Evolutionary conservation across 2,113 vertebrate species (phyloP).

Genomic region (Gorilla gorilla): DNA sequence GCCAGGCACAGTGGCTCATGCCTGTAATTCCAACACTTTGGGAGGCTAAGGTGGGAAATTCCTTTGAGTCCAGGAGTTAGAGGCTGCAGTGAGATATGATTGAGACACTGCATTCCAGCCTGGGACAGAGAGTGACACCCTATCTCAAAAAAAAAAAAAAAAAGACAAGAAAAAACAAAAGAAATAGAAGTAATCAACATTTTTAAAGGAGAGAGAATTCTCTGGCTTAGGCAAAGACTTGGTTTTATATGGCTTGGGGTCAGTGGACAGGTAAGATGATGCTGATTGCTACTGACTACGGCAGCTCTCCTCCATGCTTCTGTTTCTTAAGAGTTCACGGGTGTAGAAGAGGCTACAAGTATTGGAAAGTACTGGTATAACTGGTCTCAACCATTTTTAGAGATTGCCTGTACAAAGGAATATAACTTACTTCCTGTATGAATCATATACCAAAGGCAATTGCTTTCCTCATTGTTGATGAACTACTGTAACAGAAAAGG

Average conservation of each 20-base stretch:
- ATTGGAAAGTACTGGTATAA: background rate
- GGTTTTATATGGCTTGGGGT: background rate
- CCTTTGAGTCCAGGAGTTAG: background rate
- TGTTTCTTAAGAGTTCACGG: background rate
- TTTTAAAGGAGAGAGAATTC: background rate
- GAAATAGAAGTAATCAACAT: background rate
- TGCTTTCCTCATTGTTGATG: background rate
- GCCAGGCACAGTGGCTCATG: background rate
- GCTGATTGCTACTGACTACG: background rate
- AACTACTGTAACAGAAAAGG: constrained; percentile 10
- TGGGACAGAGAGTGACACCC: background rate
- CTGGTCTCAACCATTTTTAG: background rate
- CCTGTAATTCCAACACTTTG: background rate
- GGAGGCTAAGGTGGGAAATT: background rate
- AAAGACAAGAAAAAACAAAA: background rate
- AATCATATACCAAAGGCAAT: constrained; percentile 43
- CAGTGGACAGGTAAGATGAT: background rate
- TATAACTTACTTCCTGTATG: constrained; percentile 53
- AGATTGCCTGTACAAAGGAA: constrained; percentile 40
- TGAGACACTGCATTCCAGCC: background rate
- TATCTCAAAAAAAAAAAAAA: background rate
- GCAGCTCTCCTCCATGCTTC: background rate
- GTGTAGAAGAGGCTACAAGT: background rate
- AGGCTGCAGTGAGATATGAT: no score
- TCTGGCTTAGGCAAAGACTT: background rate